These are phyloP conservation scores for Vulpes ferrilata DNA, from an alignment of 2,113 vertebrate genomes.

Conservation along the genomic window DNA sequence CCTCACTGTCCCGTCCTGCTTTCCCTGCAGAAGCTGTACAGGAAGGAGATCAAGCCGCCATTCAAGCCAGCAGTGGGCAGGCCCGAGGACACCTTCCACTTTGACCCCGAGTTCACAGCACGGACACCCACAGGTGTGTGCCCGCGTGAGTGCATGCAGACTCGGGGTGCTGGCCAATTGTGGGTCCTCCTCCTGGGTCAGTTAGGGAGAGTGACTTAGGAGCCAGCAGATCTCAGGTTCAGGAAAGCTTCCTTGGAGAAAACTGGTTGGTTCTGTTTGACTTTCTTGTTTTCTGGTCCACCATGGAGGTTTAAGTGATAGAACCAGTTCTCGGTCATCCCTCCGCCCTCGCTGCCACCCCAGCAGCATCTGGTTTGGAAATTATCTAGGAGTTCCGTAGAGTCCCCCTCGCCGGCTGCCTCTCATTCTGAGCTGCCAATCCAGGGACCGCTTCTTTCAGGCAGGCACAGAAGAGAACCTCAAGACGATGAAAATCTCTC, in stretches of 20 bases:
- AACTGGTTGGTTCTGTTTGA: fast-evolving
- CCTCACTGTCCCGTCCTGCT: not conserved
- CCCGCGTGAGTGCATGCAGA: fast-evolving
- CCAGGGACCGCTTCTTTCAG: not conserved
- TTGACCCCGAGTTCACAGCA: constrained; percentile 97
- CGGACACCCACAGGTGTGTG: constrained; percentile 95
- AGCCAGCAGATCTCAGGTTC: not conserved
- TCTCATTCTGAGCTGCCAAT: not conserved
- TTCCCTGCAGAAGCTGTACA: constrained; percentile 92
- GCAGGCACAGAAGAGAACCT: too few relatives aligned
- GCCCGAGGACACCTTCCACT: constrained; percentile 98
- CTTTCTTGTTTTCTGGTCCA: not conserved
- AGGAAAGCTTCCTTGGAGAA: fast-evolving
- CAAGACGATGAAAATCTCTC: fast-evolving
- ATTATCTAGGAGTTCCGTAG: fast-evolving
- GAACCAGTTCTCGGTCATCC: fast-evolving
- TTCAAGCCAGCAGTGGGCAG: constrained; percentile 97
- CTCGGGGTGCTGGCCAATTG: not conserved
- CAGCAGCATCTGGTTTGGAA: fast-evolving
- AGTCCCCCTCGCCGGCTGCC: fast-evolving
- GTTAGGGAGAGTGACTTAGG: not conserved
- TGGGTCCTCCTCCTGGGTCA: fast-evolving
- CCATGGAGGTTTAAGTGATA: fast-evolving
- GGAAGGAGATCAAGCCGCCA: constrained; percentile 95
- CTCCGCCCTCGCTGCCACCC: too few relatives aligned